These are phyloP conservation scores for Cyanoramphus novaezelandiae DNA, from an alignment of 2,113 vertebrate genomes.

Conservation along the genomic window DNA sequence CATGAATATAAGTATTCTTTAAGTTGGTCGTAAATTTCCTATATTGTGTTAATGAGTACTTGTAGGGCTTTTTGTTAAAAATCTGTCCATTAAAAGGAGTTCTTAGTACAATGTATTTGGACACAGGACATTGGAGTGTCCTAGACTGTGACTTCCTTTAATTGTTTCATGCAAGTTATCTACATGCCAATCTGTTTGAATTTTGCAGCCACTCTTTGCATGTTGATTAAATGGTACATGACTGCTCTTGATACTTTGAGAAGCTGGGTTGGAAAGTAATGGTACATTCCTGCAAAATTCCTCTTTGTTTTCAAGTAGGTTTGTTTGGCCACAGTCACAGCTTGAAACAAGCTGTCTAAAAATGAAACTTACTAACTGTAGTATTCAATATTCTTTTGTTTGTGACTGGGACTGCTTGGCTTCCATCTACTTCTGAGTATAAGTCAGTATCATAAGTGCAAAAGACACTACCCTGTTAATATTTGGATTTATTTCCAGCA, in stretches of 20 bases:
- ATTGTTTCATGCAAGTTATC: background rate
- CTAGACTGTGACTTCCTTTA: background rate
- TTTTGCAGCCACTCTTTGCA: background rate
- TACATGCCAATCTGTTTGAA: background rate
- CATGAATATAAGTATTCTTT: background rate
- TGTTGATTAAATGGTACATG: background rate
- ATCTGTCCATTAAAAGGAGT: background rate
- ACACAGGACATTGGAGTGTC: background rate
- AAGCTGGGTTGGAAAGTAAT: background rate
- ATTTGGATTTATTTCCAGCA: background rate
- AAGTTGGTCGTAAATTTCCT: background rate
- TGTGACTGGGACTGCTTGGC: background rate
- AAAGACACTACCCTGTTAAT: background rate
- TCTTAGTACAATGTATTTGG: background rate
- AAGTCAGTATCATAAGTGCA: background rate
- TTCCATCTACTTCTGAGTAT: background rate
- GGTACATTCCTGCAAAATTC: background rate
- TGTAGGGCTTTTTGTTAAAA: background rate
- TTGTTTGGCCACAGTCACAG: background rate
- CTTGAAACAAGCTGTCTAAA: background rate
- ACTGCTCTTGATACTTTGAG: background rate
- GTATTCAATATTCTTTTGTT: background rate
- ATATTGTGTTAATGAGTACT: fast-evolving
- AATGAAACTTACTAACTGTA: background rate
- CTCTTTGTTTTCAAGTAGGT: background rate